Conservation (phyloP, 2,888 invertebrate species). For the Agrypnus murinus region DNA sequence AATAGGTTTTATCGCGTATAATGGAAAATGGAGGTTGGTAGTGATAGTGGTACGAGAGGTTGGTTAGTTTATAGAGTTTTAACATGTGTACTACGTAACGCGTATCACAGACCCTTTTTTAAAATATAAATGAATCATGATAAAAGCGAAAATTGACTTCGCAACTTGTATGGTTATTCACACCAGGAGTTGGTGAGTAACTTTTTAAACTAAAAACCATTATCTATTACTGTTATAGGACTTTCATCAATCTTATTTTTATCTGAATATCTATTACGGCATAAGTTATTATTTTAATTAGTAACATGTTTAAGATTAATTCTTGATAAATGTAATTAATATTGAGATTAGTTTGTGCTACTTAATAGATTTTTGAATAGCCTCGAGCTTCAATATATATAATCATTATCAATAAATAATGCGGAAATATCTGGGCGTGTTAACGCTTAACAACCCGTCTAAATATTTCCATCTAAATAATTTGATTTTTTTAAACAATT, state of each 20-base stretch:
- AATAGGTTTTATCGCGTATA: no score
- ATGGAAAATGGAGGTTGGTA: no score
- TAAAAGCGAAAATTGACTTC: no score
- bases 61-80: no score
- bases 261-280: conserved; percentile 20
- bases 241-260: conserved; percentile 26
- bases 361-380: conserved; percentile 27
- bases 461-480: conserved; percentile 20
- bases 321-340: conserved; percentile 28
- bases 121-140: no score
- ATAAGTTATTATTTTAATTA: conserved; percentile 35
- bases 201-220: neutral
- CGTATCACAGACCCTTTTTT: no score
- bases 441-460: conserved; percentile 9
- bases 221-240: conserved; percentile 4
- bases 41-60: no score
- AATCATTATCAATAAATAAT: conserved; percentile 30
- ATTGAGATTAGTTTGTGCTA: conserved; percentile 25
- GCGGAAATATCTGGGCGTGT: conserved; percentile 23
- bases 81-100: no score
- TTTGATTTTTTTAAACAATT: neutral
- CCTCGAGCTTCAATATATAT: neutral
- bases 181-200: no score
- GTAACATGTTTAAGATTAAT: conserved; percentile 23
- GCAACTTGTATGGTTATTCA: no score